Base-by-base conservation (phyloP, 1,140 invertebrate species). In the Holotrichia oblita region DNA sequence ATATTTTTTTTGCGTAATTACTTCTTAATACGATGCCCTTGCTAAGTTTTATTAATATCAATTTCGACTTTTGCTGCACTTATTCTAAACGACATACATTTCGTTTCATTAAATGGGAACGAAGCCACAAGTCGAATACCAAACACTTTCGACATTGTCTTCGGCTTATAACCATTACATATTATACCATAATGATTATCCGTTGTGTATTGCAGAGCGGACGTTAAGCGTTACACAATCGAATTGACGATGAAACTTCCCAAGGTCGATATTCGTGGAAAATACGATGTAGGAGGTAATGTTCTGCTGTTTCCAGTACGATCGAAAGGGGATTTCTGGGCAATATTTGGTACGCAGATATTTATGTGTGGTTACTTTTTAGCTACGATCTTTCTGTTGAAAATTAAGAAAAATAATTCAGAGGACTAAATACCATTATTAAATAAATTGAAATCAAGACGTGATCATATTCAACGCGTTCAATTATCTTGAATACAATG, bases 251-350 rank as follows among this genome's bases (percentile, higher is more conserved):
- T 94, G n/a, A 87, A 87, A 8, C 88, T 94, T 9, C 93, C 93
- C 0, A 90, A 91, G 73, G 93, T 94, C 73, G 93, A 94, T 83
- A 89, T 93, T 9, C 89, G 90, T 12, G 93, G 93, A 17, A 90
- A 89, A 76, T 95, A 95, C 83, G 93, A 94, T 78, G 92, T 95
- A 0, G 90, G 89, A 3, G 93, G 93, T 17, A 93, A 94, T 80
- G 92, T 95, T 59, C 86, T 95, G 1, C 87, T 95, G 0, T 93
- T 95, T 82, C 93, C 93, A 0, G 93, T 95, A 7, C 88, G 93
- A 75, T 93, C 93, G 9, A 90, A 92, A 78, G 93, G 93, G 55
- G 91, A 94, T 79, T 95, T 95, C 85, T 93, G 92, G 93, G 93
- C 93, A 2, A 88, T 91, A 40, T 94, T 95, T 82, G 89, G 93